Base-by-base conservation (phyloP, 2,888 invertebrate species). In the Cerastis rubricosa region DNA sequence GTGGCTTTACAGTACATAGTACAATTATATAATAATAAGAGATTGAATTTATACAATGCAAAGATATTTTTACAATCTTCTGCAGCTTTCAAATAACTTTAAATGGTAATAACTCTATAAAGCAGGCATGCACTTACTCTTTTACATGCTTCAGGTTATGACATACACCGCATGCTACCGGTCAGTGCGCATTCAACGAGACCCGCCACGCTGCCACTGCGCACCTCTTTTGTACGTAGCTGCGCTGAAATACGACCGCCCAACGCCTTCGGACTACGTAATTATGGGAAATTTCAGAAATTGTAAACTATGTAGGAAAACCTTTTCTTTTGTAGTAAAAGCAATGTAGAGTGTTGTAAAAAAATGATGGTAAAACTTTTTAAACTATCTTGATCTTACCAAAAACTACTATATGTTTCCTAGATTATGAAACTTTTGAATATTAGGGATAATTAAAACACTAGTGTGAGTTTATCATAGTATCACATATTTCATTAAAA, bases 131-230 rank as follows among this genome's bases (percentile, higher is more conserved):
- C 3, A 35, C 35, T 35, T 35, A 35, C 35, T 35, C 35, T 35
- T 35, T 35, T 35, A 35, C 35, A 35, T 35, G 71, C 65, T 74
- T 57, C 47, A n/a, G 67, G 35, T 66, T 8, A 7, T 67, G 17
- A 0, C 69, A 7, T 25, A 4, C 7, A 54, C 43, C 63, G 8
- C 12, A 0, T 7, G 51, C 78, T 29, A 54, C 71, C 47, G 78
- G 78, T 74, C 74, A 88, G 64, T 71, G 69, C 73, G 80, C 68
- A 73, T 65, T 45, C 66, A 75, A 59, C 75, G 63, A 67, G 78
- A 40, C 71, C 76, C 73, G 68, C 72, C 77, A 72, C 65, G 74
- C 88, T 77, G 76, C 87, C 68, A 76, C 84, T 80, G 85, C 84
- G 68, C 87, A 71, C 88, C 79, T 65, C n/a, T 40, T 35, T 76